Percentiles rank a stretch among this genome's conserved stretches.
phyloP scores from a whole-genome alignment of 2,113 vertebrate genomes.

The Halcyon malimbica region DNA sequence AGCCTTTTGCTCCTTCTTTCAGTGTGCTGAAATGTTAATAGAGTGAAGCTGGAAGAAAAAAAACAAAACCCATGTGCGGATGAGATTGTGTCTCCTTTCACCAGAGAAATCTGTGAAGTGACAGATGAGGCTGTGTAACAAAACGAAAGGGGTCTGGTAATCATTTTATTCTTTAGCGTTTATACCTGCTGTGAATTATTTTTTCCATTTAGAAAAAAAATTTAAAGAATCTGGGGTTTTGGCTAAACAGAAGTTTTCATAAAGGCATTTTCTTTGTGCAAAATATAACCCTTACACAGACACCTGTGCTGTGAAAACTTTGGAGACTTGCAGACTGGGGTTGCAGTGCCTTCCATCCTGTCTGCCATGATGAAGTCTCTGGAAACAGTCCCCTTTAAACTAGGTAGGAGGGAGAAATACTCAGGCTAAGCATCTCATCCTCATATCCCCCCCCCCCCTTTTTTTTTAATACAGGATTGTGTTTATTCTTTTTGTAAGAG shows the following conservation, averaged over 20 bases:
- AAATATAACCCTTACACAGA: background rate
- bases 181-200: background rate
- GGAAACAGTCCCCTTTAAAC: background rate
- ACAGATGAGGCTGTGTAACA: background rate
- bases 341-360: background rate
- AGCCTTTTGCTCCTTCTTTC: background rate
- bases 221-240: background rate
- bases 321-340: background rate
- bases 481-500: background rate
- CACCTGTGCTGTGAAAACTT: background rate
- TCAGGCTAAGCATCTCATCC: background rate
- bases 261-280: background rate
- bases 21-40: background rate
- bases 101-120: background rate
- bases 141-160: background rate
- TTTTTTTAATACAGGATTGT: background rate
- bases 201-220: background rate
- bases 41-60: background rate
- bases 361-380: background rate
- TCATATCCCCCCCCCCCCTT: too few species aligned
- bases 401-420: too few species aligned
- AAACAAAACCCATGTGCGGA: background rate
- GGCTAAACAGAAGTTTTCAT: background rate
- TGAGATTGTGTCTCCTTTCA: background rate
- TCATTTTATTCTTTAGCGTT: background rate